These are phyloP conservation scores for Argynnis bischoffii DNA, from an alignment of 2,888 invertebrate genomes.

Conservation along the genomic window DNA sequence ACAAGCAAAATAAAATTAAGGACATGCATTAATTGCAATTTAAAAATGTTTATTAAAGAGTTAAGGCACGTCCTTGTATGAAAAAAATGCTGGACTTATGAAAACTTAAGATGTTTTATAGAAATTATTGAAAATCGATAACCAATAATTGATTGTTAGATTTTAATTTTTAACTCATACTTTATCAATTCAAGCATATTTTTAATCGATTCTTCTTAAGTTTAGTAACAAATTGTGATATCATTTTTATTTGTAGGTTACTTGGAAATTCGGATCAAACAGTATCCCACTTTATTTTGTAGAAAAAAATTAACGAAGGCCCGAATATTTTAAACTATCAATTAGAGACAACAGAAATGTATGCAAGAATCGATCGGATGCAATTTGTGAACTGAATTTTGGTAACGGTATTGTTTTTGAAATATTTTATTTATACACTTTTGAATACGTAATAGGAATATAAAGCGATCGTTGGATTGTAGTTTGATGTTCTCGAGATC, in stretches of 20 bases:
- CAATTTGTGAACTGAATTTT: conserved; percentile 29
- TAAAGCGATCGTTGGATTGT: conserved; percentile 8
- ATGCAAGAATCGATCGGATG: conserved; percentile 25
- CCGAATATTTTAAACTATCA: conserved; percentile 30
- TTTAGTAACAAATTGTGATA: neutral
- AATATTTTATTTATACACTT: conserved; percentile 22
- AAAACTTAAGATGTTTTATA: no score
- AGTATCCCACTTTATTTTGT: conserved; percentile 11
- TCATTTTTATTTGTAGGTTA: conserved; percentile 20
- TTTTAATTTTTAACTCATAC: no score
- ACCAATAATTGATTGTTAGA: no score
- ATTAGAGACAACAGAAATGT: conserved; percentile 21
- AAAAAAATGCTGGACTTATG: no score
- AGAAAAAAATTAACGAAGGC: conserved; percentile 13
- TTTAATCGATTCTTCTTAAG: no score
- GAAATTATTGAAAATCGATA: no score
- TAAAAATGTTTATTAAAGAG: no score
- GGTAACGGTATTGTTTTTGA: conserved; percentile 20
- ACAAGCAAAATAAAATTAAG: no score
- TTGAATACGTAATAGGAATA: conserved; percentile 12
- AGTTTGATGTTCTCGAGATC: neutral
- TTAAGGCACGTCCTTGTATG: no score
- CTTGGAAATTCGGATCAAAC: conserved; percentile 20
- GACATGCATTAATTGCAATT: no score
- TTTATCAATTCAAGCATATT: no score